Evolutionary conservation across 2,888 invertebrate species (phyloP).

Genomic region (Dysmachus trigonus): DNA sequence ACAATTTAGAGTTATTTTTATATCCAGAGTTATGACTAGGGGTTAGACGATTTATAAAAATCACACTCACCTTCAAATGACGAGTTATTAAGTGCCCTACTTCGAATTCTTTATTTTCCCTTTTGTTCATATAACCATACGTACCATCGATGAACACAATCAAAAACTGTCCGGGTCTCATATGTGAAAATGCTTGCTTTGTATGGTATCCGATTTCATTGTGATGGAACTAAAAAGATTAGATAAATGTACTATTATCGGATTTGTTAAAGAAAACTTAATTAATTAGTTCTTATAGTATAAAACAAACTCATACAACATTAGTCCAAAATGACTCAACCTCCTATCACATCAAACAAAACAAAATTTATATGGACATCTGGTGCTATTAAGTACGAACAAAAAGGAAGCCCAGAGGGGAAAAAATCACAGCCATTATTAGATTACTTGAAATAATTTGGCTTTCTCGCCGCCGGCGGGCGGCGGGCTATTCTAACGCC

Average conservation of each 20-base stretch:
- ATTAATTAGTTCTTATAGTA: not conserved
- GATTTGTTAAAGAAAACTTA: not conserved
- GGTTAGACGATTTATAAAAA: too few species aligned
- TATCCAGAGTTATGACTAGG: too few species aligned
- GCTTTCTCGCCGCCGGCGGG: not conserved
- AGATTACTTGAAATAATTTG: not conserved
- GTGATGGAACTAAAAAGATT: not conserved
- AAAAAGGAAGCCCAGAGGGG: not conserved
- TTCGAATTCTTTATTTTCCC: not conserved
- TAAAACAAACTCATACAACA: not conserved
- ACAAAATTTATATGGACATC: not conserved
- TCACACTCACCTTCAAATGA: too few species aligned
- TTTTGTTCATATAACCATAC: not conserved
- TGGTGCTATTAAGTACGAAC: not conserved
- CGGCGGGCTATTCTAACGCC: not conserved
- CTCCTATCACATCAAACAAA: not conserved
- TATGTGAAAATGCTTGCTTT: not conserved
- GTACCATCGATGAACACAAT: not conserved
- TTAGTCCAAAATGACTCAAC: not conserved
- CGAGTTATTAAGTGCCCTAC: too few species aligned
- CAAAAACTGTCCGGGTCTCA: too few species aligned
- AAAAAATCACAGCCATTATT: not conserved
- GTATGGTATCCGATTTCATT: not conserved
- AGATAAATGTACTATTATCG: not conserved
- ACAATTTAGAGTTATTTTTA: too few species aligned